Percentiles rank a stretch among this genome's conserved stretches.
These are phyloP conservation scores for Lysandra bellargus DNA, from an alignment of 2,888 invertebrate species.

Conservation along the genomic window DNA sequence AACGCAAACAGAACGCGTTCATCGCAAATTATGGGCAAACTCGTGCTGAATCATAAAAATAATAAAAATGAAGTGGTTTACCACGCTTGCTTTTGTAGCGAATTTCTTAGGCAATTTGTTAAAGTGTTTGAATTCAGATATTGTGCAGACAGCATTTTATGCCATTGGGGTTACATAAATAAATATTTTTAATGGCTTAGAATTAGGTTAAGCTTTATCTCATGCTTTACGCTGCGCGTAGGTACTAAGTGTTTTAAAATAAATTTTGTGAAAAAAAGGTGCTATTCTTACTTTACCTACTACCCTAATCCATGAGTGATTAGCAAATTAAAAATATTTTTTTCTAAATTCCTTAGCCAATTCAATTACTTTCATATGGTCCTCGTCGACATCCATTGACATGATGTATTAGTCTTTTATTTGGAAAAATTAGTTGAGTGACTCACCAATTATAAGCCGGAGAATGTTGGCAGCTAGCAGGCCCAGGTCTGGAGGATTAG, in stretches of 20 bases:
- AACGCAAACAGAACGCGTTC: constrained; percentile 18
- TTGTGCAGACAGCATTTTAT: not conserved
- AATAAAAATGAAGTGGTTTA: constrained; percentile 23
- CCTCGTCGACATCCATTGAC: too few relatives aligned
- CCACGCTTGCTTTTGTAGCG: constrained; percentile 13
- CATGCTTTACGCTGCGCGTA: too few relatives aligned
- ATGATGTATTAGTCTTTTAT: not conserved
- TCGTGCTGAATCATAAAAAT: constrained; percentile 22
- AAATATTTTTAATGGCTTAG: not conserved
- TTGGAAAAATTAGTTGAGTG: not conserved
- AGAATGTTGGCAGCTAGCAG: constrained; percentile 81
- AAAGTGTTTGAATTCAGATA: not conserved
- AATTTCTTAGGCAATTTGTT: constrained; percentile 14
- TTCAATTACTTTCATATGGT: too few relatives aligned
- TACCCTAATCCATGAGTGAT: too few relatives aligned
- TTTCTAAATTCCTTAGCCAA: too few relatives aligned
- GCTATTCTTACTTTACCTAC: too few relatives aligned
- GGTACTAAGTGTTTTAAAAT: too few relatives aligned
- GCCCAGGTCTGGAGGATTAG: constrained; percentile 81
- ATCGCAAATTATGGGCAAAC: constrained; percentile 24
- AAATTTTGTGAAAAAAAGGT: too few relatives aligned
- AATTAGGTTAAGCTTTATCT: not conserved
- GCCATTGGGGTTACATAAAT: not conserved
- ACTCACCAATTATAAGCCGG: constrained; percentile 83
- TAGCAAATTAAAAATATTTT: too few relatives aligned